A percentile compares a stretch with the other conserved stretches of the same genome.
These are phyloP conservation scores for Acanthis flammea DNA, from an alignment of 2,797 vertebrate species.

Conservation along the genomic window DNA sequence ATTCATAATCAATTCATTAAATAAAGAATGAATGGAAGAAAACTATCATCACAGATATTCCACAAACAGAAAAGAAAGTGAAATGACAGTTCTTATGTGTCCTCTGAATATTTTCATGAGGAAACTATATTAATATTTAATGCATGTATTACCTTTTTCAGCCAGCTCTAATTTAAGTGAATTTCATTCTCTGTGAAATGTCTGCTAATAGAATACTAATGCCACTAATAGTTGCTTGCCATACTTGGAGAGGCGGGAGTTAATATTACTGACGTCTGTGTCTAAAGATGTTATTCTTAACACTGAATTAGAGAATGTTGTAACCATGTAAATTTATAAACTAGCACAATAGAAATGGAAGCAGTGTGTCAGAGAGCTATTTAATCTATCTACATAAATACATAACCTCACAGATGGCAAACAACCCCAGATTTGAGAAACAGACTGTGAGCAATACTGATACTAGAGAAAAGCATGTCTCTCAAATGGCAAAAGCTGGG, in stretches of 20 bases:
- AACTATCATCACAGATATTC: slow-evolving; percentile 35
- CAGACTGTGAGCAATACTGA: slow-evolving; percentile 9
- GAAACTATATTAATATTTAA: slow-evolving; percentile 55
- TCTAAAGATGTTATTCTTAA: slow-evolving; percentile 62
- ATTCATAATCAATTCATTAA: slow-evolving; percentile 59
- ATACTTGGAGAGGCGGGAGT: slow-evolving; percentile 8
- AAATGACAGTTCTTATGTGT: slow-evolving; percentile 44
- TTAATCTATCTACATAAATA: slow-evolving; percentile 51
- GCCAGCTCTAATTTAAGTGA: slow-evolving; percentile 37
- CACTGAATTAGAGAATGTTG: slow-evolving; percentile 61
- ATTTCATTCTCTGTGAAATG: slow-evolving; percentile 1
- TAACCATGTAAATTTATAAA: slow-evolving; percentile 72
- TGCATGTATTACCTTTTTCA: slow-evolving; percentile 7
- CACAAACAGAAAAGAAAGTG: slow-evolving; percentile 45
- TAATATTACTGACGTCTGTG: neutral
- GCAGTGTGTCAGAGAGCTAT: slow-evolving; percentile 27
- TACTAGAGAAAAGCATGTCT: neutral
- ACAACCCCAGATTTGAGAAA: slow-evolving; percentile 13
- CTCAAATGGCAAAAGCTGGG: slow-evolving; percentile 17
- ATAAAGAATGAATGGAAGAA: slow-evolving; percentile 49
- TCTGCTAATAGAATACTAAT: slow-evolving; percentile 33
- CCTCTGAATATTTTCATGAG: slow-evolving; percentile 48
- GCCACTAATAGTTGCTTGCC: slow-evolving; percentile 18
- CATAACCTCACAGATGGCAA: slow-evolving; percentile 33
- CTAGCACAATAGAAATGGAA: slow-evolving; percentile 59